These are phyloP conservation scores for Dendrophyllia cribrosa DNA, from an alignment of 64 coral and sea anemone species.

Conservation along the genomic window DNA sequence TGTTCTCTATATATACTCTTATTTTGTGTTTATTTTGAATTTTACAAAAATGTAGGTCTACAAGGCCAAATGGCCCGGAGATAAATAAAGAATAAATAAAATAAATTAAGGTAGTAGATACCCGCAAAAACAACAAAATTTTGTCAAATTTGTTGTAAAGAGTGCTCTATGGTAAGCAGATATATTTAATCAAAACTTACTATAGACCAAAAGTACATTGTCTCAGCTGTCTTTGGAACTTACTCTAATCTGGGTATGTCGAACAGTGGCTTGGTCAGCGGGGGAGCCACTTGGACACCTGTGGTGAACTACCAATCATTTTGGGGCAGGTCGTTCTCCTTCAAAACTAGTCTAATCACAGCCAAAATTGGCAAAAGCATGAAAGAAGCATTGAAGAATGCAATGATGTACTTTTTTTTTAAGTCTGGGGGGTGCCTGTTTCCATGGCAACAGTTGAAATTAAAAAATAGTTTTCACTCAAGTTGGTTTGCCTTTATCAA, in stretches of 20 bases:
- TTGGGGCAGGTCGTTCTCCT: background rate
- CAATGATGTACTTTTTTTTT: background rate
- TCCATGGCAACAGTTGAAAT: background rate
- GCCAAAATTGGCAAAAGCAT: background rate
- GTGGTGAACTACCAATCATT: background rate
- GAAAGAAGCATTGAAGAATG: background rate
- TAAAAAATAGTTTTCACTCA: background rate
- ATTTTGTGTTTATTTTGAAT: background rate
- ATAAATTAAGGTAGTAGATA: background rate
- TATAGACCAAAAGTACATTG: background rate
- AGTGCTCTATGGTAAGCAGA: background rate
- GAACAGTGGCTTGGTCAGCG: background rate
- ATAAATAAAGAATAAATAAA: constrained; percentile 9
- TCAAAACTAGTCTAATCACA: background rate
- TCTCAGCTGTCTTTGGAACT: background rate
- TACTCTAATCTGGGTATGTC: background rate
- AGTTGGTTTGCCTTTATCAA: too few species aligned
- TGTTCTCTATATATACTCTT: background rate
- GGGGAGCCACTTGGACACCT: background rate
- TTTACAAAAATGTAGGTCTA: background rate
- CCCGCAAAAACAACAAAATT: background rate
- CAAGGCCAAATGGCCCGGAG: background rate
- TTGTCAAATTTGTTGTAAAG: background rate
- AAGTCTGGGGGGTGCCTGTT: background rate
- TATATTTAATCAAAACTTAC: background rate